Evolutionary conservation across 2,113 vertebrate genomes (phyloP).

Genomic region (Anarhynchus alexandrinus): DNA sequence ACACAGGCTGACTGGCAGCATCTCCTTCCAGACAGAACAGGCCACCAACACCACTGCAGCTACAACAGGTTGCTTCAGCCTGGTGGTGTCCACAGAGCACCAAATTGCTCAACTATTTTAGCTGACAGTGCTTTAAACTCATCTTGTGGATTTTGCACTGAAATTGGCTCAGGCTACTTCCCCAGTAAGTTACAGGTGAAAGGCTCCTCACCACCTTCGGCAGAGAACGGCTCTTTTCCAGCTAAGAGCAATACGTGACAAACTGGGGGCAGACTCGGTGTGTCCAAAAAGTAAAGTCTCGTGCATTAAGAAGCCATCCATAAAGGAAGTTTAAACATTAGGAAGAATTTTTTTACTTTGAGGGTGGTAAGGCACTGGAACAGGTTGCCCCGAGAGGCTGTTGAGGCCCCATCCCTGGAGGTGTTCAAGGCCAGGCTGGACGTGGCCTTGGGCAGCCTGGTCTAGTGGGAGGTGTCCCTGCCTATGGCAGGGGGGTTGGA

Average conservation of each 20-base stretch:
- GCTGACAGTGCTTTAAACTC: background rate
- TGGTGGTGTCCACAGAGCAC: background rate
- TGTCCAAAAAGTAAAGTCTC: background rate
- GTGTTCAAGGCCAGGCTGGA: too few species aligned
- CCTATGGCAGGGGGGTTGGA: too few species aligned
- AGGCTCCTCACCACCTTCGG: background rate
- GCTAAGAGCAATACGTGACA: background rate
- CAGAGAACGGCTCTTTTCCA: background rate
- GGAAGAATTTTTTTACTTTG: too few species aligned
- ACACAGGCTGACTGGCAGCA: background rate
- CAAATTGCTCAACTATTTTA: accelerated
- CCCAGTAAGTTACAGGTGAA: background rate
- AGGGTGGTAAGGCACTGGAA: too few species aligned
- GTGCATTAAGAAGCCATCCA: background rate
- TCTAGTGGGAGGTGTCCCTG: too few species aligned
- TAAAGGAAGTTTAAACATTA: background rate
- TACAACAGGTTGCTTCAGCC: background rate
- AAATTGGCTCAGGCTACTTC: background rate
- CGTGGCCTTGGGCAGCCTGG: too few species aligned
- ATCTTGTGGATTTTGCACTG: background rate
- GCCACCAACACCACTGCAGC: too few species aligned
- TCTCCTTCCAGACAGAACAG: background rate
- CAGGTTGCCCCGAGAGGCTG: too few species aligned
- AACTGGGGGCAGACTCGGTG: accelerated
- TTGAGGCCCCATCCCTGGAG: too few species aligned